Evolutionary conservation across 2,888 invertebrate genomes (phyloP).

Genomic region (Pterostichus niger): DNA sequence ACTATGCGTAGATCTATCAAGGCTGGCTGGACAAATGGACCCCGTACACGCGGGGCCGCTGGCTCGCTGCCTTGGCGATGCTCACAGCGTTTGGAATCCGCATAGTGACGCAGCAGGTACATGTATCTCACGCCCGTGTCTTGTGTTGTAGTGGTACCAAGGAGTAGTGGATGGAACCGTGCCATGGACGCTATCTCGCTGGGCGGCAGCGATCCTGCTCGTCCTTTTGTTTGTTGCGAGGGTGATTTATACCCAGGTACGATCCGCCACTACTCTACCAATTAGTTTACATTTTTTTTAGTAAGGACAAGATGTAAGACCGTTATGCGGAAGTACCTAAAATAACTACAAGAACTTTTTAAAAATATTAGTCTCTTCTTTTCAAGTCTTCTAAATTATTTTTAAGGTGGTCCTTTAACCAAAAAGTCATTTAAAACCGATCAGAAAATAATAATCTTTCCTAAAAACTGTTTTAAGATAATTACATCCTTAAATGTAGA

Average conservation of each 20-base stretch:
- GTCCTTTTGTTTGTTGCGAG: conserved; percentile 76
- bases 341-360: too few species aligned
- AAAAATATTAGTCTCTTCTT: too few species aligned
- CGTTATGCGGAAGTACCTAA: too few species aligned
- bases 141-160: conserved; percentile 78
- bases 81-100: conserved; percentile 88
- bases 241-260: conserved; percentile 77
- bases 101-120: conserved; percentile 90
- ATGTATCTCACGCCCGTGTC: conserved; percentile 69
- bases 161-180: conserved; percentile 78
- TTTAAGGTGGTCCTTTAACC: too few species aligned
- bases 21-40: conserved; percentile 92
- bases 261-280: conserved; percentile 54
- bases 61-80: conserved; percentile 86
- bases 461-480: too few species aligned
- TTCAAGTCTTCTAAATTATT: too few species aligned
- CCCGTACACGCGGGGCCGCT: conserved; percentile 89
- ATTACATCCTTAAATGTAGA: too few species aligned
- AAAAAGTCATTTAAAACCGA: too few species aligned
- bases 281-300: too few species aligned
- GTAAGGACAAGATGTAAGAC: too few species aligned
- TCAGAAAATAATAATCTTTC: too few species aligned
- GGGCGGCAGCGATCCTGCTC: conserved; percentile 76
- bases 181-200: conserved; percentile 76
- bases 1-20: conserved; percentile 85